Evolutionary conservation across 1,140 invertebrate genomes (phyloP).

Genomic region (Branchinecta lindahli): DNA sequence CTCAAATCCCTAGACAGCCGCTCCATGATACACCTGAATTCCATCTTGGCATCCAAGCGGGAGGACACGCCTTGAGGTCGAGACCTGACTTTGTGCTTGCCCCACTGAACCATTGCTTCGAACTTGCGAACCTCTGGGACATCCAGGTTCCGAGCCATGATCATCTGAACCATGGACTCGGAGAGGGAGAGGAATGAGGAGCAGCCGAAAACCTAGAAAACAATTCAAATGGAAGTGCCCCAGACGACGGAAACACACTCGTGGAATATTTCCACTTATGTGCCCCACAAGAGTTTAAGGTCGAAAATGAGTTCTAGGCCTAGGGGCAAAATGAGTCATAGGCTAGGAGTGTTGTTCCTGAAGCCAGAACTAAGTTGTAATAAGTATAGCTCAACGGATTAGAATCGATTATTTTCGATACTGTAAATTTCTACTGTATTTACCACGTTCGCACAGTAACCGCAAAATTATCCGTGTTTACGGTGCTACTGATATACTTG

Average conservation of each 20-base stretch:
- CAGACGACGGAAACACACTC: background rate
- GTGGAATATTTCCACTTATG: background rate
- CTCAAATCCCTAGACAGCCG: constrained; percentile 72
- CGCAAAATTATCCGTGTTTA: too few species aligned
- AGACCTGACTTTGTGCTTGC: constrained; percentile 56
- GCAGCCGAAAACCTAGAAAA: constrained; percentile 57
- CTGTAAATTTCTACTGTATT: too few species aligned
- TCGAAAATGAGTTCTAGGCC: background rate
- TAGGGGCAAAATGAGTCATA: too few species aligned
- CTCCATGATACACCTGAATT: constrained; percentile 84
- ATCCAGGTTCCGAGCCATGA: constrained; percentile 44
- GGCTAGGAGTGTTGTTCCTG: too few species aligned
- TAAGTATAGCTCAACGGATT: too few species aligned
- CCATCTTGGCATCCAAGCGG: constrained; percentile 65
- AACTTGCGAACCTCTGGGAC: constrained; percentile 82
- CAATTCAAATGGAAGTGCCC: constrained; percentile 11
- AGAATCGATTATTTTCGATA: too few species aligned
- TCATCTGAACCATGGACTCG: constrained; percentile 88
- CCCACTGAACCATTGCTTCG: constrained; percentile 81
- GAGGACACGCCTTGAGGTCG: constrained; percentile 43
- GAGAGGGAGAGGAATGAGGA: constrained; percentile 69
- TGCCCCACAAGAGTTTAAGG: background rate
- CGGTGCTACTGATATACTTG: too few species aligned
- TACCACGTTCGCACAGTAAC: too few species aligned
- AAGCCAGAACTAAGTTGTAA: too few species aligned